These are phyloP conservation scores for Plotosus lineatus DNA, from an alignment of 2,113 vertebrate genomes.

Conservation along the genomic window DNA sequence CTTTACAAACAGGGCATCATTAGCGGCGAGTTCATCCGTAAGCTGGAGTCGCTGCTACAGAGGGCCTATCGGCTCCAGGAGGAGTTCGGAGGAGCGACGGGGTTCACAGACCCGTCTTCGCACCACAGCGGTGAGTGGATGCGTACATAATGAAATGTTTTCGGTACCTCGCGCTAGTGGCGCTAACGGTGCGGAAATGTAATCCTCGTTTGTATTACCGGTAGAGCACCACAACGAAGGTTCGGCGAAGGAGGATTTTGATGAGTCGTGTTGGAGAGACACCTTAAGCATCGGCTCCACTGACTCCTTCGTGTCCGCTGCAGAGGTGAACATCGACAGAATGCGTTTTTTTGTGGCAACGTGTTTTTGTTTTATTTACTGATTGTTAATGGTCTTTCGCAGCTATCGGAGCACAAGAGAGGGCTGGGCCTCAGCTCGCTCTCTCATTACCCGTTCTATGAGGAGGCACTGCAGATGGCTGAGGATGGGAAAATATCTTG, in stretches of 20 bases:
- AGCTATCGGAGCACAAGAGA: slow-evolving; percentile 83
- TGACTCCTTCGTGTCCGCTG: slow-evolving; percentile 89
- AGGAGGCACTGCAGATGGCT: slow-evolving; percentile 89
- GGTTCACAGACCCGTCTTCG: slow-evolving; percentile 78
- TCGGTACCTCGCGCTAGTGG: too few relatives aligned
- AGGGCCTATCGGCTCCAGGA: slow-evolving; percentile 94
- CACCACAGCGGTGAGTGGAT: slow-evolving; percentile 62
- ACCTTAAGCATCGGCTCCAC: slow-evolving; percentile 84
- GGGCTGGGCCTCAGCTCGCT: slow-evolving; percentile 70
- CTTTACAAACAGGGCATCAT: slow-evolving; percentile 82
- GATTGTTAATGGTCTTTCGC: slow-evolving; percentile 1
- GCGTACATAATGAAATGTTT: neutral
- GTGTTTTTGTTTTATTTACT: too few relatives aligned
- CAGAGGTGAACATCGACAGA: slow-evolving; percentile 76
- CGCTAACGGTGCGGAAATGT: neutral
- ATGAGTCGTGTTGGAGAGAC: slow-evolving; percentile 82
- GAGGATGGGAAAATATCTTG: slow-evolving; percentile 92
- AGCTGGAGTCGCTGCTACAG: slow-evolving; percentile 90
- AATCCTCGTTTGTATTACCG: slow-evolving; percentile 38
- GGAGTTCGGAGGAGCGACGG: slow-evolving; percentile 90
- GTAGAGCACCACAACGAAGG: slow-evolving; percentile 81
- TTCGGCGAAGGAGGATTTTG: slow-evolving; percentile 73
- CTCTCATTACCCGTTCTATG: slow-evolving; percentile 83
- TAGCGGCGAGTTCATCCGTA: slow-evolving; percentile 91
- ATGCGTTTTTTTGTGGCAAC: neutral